Evolutionary conservation across 2,113 vertebrate genomes (phyloP), one percentile per base, ranked within the genome.

Genomic region (Speoplatyrhinus poulsoni): DNA sequence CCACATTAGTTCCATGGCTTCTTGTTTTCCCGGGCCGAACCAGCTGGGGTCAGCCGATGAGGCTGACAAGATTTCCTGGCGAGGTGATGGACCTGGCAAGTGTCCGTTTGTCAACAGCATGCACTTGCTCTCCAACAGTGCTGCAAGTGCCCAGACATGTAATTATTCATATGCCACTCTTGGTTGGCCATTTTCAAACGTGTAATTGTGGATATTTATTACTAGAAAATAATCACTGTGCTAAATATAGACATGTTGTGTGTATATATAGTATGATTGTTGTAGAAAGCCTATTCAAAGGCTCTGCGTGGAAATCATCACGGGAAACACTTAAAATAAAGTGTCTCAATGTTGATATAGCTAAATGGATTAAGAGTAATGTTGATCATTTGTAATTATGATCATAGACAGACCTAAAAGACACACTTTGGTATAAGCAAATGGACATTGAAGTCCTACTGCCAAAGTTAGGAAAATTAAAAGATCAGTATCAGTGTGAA

Each of bases 1-100:
- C 57, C 16, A 52, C 65, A 41, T 15, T 7, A 32, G 13, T 12
- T 80, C 73, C 76, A 89, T 86, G 84, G 76, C 67, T 70, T 71
- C 58, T 9, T 66, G 69, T 9, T 19, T 17, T 19, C 56, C 56
- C 11, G 7, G 17, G 41, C 56, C 9, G 13, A 19, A 6, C 57
- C 67, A 69, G 74, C 74, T 55, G 58, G 61, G 56, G 59, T 54
- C 79, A 88, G 88, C 67, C 79, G 84, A 91, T 90, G 88, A 88
- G 79, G 73, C 36, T 72, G 69, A 73, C 80, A 82, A 82, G 72
- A 83, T 79, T 87, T 82, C 70, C 77, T 82, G 81, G 88, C 83
- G 85, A 79, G 77, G 72, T 77, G 79, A 89, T 87, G 67, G 52
- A 89, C 73, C 78, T 73, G 69, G 67, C 64, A 11, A 72, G 58